These are phyloP conservation scores for Menidia beryllina DNA, from an alignment of 2,113 vertebrate species.

Conservation along the genomic window DNA sequence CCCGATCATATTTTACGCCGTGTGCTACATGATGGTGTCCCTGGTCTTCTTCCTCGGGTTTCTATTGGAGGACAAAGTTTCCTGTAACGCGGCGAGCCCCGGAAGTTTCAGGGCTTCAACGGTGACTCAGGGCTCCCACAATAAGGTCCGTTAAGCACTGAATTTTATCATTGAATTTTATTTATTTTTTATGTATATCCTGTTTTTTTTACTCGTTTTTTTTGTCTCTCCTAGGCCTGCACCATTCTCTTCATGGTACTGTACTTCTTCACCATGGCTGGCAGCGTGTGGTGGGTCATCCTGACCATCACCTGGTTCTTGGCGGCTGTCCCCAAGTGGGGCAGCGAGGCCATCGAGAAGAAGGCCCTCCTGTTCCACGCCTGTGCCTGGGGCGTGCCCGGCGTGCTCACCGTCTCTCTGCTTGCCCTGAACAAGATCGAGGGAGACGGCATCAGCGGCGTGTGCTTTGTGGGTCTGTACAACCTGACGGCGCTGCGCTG, in stretches of 20 bases:
- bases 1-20: constrained; percentile 97
- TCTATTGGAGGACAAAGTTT: constrained; percentile 91
- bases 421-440: constrained; percentile 98
- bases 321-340: constrained; percentile 98
- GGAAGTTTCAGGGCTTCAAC: constrained; percentile 90
- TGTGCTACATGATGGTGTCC: constrained; percentile 99
- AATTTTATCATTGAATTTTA: not conserved
- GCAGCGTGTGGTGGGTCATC: constrained; percentile 99
- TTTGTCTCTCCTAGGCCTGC: constrained; percentile 79
- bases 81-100: constrained; percentile 90
- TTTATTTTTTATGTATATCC: not conserved
- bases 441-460: constrained; percentile 95
- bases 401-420: constrained; percentile 92
- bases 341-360: constrained; percentile 98
- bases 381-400: constrained; percentile 96
- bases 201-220: not conserved
- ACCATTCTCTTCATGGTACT: constrained; percentile 98
- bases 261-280: constrained; percentile 99
- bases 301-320: constrained; percentile 99
- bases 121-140: constrained; percentile 96
- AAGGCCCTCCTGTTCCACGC: constrained; percentile 96
- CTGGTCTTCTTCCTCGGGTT: constrained; percentile 97
- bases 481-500: constrained; percentile 91
- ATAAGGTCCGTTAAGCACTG: constrained; percentile 81
- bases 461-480: constrained; percentile 97